Conservation (phyloP, 2,113 vertebrate species). For the Callospermophilus lateralis region DNA sequence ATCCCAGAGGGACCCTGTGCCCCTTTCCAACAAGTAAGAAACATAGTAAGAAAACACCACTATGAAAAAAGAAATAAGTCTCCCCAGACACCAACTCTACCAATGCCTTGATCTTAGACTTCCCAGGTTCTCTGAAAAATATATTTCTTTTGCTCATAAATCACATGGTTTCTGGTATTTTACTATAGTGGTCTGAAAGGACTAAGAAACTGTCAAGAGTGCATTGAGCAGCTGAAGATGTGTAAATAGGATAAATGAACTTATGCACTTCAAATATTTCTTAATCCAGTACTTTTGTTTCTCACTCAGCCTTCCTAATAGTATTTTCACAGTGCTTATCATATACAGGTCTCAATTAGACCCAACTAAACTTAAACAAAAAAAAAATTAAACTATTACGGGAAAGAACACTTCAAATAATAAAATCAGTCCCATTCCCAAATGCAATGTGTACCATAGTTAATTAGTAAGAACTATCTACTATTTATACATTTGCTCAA, state of each 20-base stretch:
- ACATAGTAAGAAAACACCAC: not conserved
- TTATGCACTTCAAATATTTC: not conserved
- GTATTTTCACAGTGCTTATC: not conserved
- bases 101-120: not conserved
- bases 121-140: not conserved
- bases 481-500: not conserved
- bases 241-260: not conserved
- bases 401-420: constrained; percentile 23
- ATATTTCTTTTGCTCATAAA: not conserved
- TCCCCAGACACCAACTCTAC: not conserved
- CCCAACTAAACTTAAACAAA: constrained; percentile 4
- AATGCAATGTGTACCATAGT: not conserved
- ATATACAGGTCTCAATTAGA: not conserved
- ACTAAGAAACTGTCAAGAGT: not conserved
- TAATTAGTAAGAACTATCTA: not conserved
- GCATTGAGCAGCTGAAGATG: not conserved
- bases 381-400: not conserved
- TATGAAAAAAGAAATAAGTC: not conserved
- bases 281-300: not conserved
- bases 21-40: not conserved
- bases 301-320: not conserved
- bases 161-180: not conserved
- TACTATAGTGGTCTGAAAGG: not conserved
- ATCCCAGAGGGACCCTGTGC: not conserved
- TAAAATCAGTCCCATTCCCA: not conserved